Evolutionary conservation across 2,888 invertebrate genomes (phyloP).

Genomic region (Folsomia manolachei): DNA sequence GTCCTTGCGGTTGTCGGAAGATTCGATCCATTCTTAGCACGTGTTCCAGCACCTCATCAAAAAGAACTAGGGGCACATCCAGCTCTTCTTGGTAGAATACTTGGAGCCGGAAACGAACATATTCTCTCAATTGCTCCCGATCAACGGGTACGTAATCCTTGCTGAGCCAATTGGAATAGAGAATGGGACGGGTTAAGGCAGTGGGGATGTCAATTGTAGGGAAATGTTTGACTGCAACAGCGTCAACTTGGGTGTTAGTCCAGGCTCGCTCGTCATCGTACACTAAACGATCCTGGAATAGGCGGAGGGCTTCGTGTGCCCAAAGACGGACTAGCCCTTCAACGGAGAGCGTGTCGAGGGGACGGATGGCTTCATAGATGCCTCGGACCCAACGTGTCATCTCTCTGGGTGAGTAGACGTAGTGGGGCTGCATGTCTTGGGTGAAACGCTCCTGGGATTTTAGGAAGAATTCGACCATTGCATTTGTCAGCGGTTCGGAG

Average conservation of each 20-base stretch:
- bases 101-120: constrained; percentile 89
- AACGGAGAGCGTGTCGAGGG: constrained; percentile 83
- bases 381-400: constrained; percentile 99
- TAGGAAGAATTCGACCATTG: constrained; percentile 98
- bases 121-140: constrained; percentile 89
- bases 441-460: constrained; percentile 96
- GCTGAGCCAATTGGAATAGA: constrained; percentile 98
- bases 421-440: constrained; percentile 99
- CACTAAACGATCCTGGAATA: constrained; percentile 95
- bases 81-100: constrained; percentile 99
- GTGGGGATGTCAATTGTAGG: constrained; percentile 79
- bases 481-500: constrained; percentile 93
- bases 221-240: constrained; percentile 89
- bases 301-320: constrained; percentile 96
- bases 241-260: constrained; percentile 82
- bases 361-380: constrained; percentile 96
- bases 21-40: constrained; percentile 97
- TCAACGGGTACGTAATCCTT: constrained; percentile 97
- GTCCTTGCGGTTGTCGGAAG: constrained; percentile 98
- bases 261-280: constrained; percentile 91
- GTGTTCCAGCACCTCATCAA: constrained; percentile 99
- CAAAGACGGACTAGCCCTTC: constrained; percentile 96
- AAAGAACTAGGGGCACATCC: constrained; percentile 95
- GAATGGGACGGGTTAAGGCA: constrained; percentile 86
- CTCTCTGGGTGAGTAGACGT: constrained; percentile 97